Evolutionary conservation across 2,797 vertebrate species (phyloP).

Genomic region (Gymnothorax javanicus): DNA sequence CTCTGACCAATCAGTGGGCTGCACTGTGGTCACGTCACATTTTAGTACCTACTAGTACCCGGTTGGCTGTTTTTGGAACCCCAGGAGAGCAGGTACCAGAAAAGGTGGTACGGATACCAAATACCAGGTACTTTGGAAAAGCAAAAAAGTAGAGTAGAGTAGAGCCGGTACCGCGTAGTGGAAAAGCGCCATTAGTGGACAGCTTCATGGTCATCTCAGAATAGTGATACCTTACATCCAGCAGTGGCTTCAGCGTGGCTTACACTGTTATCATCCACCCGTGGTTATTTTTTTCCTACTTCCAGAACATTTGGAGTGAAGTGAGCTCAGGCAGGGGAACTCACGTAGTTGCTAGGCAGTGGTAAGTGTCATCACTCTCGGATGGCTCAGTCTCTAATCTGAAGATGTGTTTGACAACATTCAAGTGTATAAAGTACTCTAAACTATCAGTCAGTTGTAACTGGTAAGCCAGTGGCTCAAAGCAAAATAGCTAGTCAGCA

Average conservation of each 20-base stretch:
- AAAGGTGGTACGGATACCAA: no score
- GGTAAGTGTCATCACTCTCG: background rate
- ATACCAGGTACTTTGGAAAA: no score
- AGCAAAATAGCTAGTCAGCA: background rate
- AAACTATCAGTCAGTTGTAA: background rate
- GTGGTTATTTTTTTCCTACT: background rate
- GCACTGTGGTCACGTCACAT: no score
- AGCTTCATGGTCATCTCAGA: background rate
- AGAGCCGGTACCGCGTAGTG: no score
- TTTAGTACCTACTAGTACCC: no score
- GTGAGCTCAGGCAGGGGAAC: background rate
- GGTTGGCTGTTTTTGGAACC: no score
- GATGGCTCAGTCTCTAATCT: background rate
- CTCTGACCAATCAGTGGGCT: no score
- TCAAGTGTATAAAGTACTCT: background rate
- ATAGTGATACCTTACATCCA: background rate
- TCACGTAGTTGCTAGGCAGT: conserved; percentile 4
- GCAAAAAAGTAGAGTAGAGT: no score
- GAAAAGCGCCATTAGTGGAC: background rate
- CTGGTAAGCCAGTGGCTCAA: background rate
- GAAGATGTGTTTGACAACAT: background rate
- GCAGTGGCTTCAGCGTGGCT: background rate
- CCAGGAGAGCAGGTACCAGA: no score
- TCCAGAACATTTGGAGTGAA: background rate
- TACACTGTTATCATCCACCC: background rate